Conservation (phyloP, 2,797 vertebrate species). For the Dryobates pubescens region DNA sequence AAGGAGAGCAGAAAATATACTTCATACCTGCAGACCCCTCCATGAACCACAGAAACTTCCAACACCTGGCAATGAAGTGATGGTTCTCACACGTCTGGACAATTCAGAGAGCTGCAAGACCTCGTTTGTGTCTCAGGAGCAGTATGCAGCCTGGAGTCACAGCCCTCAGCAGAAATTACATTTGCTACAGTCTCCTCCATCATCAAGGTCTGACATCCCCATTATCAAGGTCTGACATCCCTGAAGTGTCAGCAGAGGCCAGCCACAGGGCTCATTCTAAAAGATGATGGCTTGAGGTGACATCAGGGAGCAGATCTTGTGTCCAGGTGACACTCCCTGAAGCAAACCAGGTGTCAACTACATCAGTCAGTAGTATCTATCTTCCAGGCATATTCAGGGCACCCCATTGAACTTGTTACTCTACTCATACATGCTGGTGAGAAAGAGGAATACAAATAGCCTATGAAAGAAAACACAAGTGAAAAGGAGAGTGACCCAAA, state of each 20-base stretch:
- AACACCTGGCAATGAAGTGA: fast-evolving
- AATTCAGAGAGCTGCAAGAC: neutral
- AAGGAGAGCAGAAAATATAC: neutral
- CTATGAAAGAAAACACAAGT: neutral
- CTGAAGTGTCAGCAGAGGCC: neutral
- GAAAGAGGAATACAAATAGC: neutral
- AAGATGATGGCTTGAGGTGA: neutral
- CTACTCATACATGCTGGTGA: neutral
- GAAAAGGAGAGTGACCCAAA: neutral
- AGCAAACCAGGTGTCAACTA: neutral
- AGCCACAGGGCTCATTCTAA: neutral
- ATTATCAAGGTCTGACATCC: neutral
- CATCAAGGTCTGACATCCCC: neutral
- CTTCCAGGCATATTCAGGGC: neutral
- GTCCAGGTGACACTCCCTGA: neutral
- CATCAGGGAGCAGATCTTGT: neutral
- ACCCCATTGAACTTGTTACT: neutral
- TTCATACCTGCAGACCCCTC: neutral
- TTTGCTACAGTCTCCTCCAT: neutral
- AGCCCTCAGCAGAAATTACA: neutral
- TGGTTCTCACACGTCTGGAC: neutral
- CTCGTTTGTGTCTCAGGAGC: neutral
- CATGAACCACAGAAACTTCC: fast-evolving
- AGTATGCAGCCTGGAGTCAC: neutral
- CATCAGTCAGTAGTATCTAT: neutral